Evolutionary conservation across 2,113 vertebrate species (phyloP), one percentile per base, ranked within the genome.

Genomic region (Pimephales promelas): DNA sequence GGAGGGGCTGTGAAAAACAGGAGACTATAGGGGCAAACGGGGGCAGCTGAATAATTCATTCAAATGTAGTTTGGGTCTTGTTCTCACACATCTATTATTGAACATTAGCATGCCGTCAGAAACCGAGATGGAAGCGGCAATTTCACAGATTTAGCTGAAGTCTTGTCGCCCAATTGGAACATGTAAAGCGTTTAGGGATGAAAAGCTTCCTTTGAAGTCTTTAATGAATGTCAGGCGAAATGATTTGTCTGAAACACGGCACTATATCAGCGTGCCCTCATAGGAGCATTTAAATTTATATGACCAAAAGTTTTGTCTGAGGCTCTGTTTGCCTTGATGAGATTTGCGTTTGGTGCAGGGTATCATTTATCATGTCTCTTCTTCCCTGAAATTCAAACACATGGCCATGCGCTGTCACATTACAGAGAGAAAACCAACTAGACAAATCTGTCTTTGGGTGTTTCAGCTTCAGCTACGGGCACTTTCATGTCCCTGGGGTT

Each of bases 11-110:
- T n/a, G 76, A 70, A 72, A 68, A 45, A 22, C 31, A 10, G 71
- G 14, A 57, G 70, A 40, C 9, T 6, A 10, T 40, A 59, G 56
- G 81, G 36, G 28, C 22, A 57, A 54, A 56, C 20, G 31, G 20
- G 54, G 64, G 74, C 49, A 57, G 47, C 57, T 87, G 79, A 84
- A 87, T 82, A 87, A 87, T 84, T 84, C 43, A 87, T 87, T 84
- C 31, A 71, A 78, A 82, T 82, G 83, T 57, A 84, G 82, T 59
- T 78, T 81, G 45, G 79, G 43, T 84, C 72, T 82, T 70, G 78
- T 74, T 84, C 79, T 31, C 43, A 31, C 52, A 79, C 83, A 87
- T 82, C 72, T 78, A 87, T 87, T 87, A 84, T 87, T 87, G 61
- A 87, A 61, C 73, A 78, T 84, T 82, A 84, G 78, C 79, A 84